Percentiles rank a stretch among this genome's conserved stretches.
phyloP scores from a whole-genome alignment of 2,888 invertebrate genomes.

The Kuschelorhynchus macadamiae region DNA sequence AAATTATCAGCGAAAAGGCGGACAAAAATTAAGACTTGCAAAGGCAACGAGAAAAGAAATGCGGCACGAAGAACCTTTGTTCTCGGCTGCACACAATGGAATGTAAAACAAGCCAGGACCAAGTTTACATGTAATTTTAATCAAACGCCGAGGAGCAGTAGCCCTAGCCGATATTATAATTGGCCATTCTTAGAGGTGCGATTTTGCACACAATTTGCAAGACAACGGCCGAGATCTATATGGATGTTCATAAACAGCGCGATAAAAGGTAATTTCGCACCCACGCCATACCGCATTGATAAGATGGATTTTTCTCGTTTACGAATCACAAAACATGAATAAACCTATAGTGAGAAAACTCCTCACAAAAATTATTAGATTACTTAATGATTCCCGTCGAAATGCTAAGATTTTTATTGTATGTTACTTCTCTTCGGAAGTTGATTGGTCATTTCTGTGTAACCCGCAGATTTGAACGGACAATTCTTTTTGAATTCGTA shows the following conservation, averaged over 20 bases:
- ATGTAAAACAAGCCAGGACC: conserved; percentile 69
- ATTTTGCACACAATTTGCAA: conserved; percentile 69
- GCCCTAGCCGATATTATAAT: conserved; percentile 67
- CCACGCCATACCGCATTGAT: conserved; percentile 50
- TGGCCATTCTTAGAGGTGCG: conserved; percentile 66
- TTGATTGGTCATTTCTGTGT: too few relatives aligned
- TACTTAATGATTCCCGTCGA: too few relatives aligned
- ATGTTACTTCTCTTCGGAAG: too few relatives aligned
- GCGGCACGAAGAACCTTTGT: conserved; percentile 69
- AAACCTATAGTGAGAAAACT: too few relatives aligned
- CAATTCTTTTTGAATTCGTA: too few relatives aligned
- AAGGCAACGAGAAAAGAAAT: conserved; percentile 55
- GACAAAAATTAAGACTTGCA: conserved; percentile 66
- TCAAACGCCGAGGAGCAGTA: conserved; percentile 66
- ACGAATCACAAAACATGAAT: too few relatives aligned
- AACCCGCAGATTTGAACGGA: too few relatives aligned
- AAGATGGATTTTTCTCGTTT: neutral
- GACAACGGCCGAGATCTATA: conserved; percentile 57
- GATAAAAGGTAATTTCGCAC: conserved; percentile 63
- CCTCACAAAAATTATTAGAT: too few relatives aligned
- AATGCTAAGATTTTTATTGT: too few relatives aligned
- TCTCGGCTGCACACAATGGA: conserved; percentile 68
- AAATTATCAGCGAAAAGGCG: conserved; percentile 62
- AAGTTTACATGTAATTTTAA: conserved; percentile 70
- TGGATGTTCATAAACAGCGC: conserved; percentile 61